phyloP scores from a whole-genome alignment of 2,888 invertebrate species.

The Agrilus mali region DNA sequence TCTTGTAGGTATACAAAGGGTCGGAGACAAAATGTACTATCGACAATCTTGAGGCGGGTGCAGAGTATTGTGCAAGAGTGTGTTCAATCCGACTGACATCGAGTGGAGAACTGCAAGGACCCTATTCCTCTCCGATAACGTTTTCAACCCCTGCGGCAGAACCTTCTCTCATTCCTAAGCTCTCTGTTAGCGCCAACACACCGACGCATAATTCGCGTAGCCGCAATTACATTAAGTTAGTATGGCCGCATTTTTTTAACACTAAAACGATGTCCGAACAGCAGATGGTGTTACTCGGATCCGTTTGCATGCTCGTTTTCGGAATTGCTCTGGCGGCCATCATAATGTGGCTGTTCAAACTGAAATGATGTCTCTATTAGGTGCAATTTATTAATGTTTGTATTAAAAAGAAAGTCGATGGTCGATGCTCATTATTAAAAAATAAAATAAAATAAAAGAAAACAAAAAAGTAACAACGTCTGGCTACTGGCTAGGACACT shows the following conservation, averaged over 20 bases:
- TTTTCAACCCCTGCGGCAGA: conserved; percentile 39
- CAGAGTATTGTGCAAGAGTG: conserved; percentile 66
- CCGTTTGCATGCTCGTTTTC: conserved; percentile 32
- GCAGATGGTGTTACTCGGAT: conserved; percentile 39
- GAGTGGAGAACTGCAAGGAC: conserved; percentile 50
- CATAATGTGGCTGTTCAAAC: conserved; percentile 16
- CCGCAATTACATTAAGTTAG: conserved; percentile 11
- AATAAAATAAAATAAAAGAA: conserved; percentile 8
- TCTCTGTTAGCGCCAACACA: conserved; percentile 19
- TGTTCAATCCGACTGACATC: conserved; percentile 57
- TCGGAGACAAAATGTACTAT: conserved; percentile 47
- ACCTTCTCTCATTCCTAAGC: conserved; percentile 30
- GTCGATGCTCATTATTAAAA: conserved; percentile 14
- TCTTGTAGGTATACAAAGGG: conserved; percentile 54
- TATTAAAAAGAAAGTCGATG: conserved; percentile 9
- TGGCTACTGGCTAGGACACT: too few relatives aligned
- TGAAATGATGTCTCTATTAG: conserved; percentile 14
- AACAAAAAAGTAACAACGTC: too few relatives aligned
- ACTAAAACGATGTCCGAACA: conserved; percentile 38
- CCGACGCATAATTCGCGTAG: conserved; percentile 17
- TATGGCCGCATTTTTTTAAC: conserved; percentile 12
- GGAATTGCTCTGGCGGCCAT: conserved; percentile 27
- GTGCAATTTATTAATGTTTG: conserved; percentile 19
- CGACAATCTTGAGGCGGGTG: conserved; percentile 59
- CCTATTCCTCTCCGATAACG: conserved; percentile 53